Base-by-base conservation (phyloP, 2,797 vertebrate species). In the Gadopsis marmoratus region DNA sequence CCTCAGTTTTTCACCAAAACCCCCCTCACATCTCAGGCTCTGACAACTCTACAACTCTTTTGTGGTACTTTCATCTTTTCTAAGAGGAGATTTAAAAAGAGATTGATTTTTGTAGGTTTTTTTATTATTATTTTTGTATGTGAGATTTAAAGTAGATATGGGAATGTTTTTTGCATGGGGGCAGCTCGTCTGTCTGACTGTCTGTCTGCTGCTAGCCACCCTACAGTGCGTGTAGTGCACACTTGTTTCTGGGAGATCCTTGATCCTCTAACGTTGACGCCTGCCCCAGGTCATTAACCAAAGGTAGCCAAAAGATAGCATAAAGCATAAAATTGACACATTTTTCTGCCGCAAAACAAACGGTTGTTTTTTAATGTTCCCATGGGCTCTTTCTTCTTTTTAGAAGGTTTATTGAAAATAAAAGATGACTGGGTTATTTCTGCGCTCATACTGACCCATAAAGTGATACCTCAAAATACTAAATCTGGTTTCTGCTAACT, bases 1-100 rank as follows among this genome's bases (percentile, higher is more conserved):
- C 97, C 97, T 99, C 97, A 97, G 95, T 97, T 97, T 96, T 97
- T 98, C 97, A 98, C 97, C 97, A 97, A 97, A 97, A 96, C 96
- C 89, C 90, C 92, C 91, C 94, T 96, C 96, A 96, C 97, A 99
- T 98, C 97, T 99, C 98, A 99, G 98, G 98, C 97, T 98, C 93
- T 96, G 93, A 97, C 91, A 96, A 97, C 92, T 94, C 97, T 97
- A 97, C 91, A 95, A 97, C 92, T 94, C 97, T 97, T 98, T 97
- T 97, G 97, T 97, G 97, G 97, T 97, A 97, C 97, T 96, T 98
- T 98, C 96, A 97, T 97, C 96, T 97, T 97, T 94, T 96, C 92
- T 94, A 96, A 96, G 86, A 93, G 87, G 91, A 94, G 86, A 94
- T 94, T 94, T 95, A 89, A 91, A 90, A 88, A 91, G 87, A 93